These are phyloP conservation scores for Onchidella celtica DNA, from an alignment of 2,888 invertebrate species.

Conservation along the genomic window DNA sequence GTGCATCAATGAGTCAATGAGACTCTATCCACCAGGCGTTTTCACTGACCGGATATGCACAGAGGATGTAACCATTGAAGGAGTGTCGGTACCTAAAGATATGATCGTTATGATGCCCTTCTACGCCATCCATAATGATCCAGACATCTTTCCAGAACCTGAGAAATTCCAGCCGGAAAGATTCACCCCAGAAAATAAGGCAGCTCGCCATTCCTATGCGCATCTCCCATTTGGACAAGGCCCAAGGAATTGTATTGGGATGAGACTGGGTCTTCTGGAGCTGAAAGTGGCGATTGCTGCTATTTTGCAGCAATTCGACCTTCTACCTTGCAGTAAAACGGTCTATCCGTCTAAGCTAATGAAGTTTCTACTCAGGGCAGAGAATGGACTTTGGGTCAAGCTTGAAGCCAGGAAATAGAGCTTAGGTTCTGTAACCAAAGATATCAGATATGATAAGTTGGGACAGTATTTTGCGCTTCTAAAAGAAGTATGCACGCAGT, in stretches of 20 bases:
- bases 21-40: conserved; percentile 54
- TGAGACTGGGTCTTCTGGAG: conserved; percentile 13
- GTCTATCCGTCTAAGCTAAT: conserved; percentile 8
- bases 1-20: conserved; percentile 58
- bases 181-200: conserved; percentile 6
- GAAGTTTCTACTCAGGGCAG: background rate
- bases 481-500: too few relatives aligned
- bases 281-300: background rate
- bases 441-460: too few relatives aligned
- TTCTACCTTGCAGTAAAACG: conserved; percentile 1
- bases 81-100: conserved; percentile 50
- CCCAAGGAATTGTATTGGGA: too few relatives aligned
- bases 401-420: background rate
- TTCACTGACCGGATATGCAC: conserved; percentile 40
- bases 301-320: background rate
- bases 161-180: conserved; percentile 55
- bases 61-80: conserved; percentile 52
- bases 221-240: conserved; percentile 26
- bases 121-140: conserved; percentile 53
- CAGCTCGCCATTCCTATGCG: background rate
- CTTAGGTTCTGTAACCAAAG: too few relatives aligned
- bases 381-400: conserved; percentile 31
- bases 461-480: too few relatives aligned
- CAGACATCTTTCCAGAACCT: conserved; percentile 51
- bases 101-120: conserved; percentile 48